Evolutionary conservation across 1,140 invertebrate genomes (phyloP).

Genomic region (Cardiocondyla obscurior): DNA sequence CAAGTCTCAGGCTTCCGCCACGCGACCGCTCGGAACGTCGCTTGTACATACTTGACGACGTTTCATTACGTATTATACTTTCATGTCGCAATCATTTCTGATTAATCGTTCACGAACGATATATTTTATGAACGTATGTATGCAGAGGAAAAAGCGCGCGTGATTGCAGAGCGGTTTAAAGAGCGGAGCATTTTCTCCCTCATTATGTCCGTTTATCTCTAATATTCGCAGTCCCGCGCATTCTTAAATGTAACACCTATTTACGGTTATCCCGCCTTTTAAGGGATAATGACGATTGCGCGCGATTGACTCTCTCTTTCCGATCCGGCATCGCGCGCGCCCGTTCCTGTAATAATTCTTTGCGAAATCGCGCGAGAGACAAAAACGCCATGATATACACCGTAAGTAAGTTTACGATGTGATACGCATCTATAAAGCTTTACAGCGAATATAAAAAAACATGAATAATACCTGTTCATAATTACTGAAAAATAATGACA

Average conservation of each 20-base stretch:
- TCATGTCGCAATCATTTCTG: too few relatives aligned
- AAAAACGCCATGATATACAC: constrained; percentile 3
- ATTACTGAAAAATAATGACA: too few relatives aligned
- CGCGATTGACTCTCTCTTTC: constrained; percentile 36
- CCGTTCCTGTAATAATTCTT: constrained; percentile 30
- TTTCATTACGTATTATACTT: too few relatives aligned
- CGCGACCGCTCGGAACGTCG: not conserved
- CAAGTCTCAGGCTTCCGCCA: not conserved
- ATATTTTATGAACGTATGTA: not conserved
- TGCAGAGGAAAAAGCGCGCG: not conserved
- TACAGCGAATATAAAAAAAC: too few relatives aligned
- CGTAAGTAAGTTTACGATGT: constrained; percentile 25
- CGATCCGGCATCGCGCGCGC: constrained; percentile 18
- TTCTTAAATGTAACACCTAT: constrained; percentile 30
- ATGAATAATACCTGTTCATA: too few relatives aligned
- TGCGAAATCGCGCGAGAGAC: constrained; percentile 27
- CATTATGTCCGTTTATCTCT: not conserved
- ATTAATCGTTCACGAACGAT: not conserved
- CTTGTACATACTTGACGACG: not conserved
- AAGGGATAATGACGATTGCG: constrained; percentile 40
- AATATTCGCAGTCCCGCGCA: constrained; percentile 19
- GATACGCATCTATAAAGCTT: too few relatives aligned
- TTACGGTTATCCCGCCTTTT: constrained; percentile 27
- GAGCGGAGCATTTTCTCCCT: not conserved
- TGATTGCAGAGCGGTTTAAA: not conserved